Percentiles rank a stretch among this genome's conserved stretches.
phyloP scores from a whole-genome alignment of 64 coral and sea anemone species.

The Pocillopora damicornis region DNA sequence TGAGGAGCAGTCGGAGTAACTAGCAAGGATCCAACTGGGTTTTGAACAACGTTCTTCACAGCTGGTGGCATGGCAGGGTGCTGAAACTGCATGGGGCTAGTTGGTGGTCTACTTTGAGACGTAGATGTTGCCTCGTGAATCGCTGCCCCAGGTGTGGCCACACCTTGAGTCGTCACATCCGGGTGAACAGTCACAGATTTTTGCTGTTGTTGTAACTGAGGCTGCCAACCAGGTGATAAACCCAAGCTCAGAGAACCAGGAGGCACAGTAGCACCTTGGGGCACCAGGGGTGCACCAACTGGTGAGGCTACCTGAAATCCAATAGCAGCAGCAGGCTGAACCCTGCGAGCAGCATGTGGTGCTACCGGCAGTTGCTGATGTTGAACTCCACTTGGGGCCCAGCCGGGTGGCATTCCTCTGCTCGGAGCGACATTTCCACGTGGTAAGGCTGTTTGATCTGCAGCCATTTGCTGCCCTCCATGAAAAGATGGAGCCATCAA shows the following conservation, averaged over 20 bases:
- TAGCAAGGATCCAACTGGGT: background rate
- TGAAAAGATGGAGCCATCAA: background rate
- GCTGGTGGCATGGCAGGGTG: background rate
- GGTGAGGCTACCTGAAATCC: background rate
- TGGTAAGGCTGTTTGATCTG: background rate
- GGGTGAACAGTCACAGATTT: constrained; percentile 8
- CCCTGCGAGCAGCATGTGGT: background rate
- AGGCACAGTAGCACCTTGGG: background rate
- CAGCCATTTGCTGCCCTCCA: constrained; percentile 20
- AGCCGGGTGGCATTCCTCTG: background rate
- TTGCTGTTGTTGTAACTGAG: background rate
- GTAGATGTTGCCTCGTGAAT: background rate
- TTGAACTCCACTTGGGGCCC: constrained; percentile 7
- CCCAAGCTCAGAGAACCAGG: background rate
- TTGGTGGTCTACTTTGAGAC: background rate
- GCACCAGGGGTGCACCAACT: background rate
- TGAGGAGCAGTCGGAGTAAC: background rate
- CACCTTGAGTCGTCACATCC: background rate
- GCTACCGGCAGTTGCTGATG: background rate
- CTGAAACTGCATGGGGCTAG: background rate
- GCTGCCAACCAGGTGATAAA: background rate
- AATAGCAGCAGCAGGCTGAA: background rate
- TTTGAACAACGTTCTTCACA: constrained; percentile 1
- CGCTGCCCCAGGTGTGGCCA: background rate
- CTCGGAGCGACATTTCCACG: background rate